Evolutionary conservation across 2,888 invertebrate species (phyloP), one percentile per base, ranked within the genome.

Genomic region (Teleiodes luculella): DNA sequence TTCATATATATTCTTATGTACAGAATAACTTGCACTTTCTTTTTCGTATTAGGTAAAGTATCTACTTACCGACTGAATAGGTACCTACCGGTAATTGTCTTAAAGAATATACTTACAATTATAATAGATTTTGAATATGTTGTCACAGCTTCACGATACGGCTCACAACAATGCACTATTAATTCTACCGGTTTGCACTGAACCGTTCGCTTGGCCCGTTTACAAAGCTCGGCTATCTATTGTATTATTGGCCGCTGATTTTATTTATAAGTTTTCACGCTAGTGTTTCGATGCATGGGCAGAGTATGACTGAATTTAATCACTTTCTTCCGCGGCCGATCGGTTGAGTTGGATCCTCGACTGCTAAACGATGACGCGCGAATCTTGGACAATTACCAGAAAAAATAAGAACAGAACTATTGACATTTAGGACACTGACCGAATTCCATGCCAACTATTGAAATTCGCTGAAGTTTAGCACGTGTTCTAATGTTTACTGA

Each of bases 311-410:
- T 85, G 81, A 84, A 78, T 76, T 82, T 81, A 76, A 83, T 83
- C 74, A 78, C 78, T 83, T 82, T 83, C 79, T 80, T 75, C 72
- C 64, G 74, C 66, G 69, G 71, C 72, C 63, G 67, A 67, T 66
- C 64, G 63, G 61, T 61, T 65, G 64, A 70, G 62, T 67, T 65
- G 62, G 65, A 68, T 78, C 70, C 75, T 74, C 63, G 30, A 28
- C 49, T 20, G 35, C 14, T 48, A 24, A 35, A 48, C 48, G 35
- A 66, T 83, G 83, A 83, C 83, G 83, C 70, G 67, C 68, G 73
- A 68, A 70, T 78, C 74, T 88, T 87, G 87, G 83, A 86, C 84
- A 79, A 83, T 82, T 80, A 85, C 87, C 82, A 87, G 81, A 76
- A 76, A 83, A 86, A 86, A 86, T 83, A 84, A 77, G 77, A 76